These are phyloP conservation scores for Asteroscopus sphinx DNA, from an alignment of 2,888 invertebrate species.

Conservation along the genomic window DNA sequence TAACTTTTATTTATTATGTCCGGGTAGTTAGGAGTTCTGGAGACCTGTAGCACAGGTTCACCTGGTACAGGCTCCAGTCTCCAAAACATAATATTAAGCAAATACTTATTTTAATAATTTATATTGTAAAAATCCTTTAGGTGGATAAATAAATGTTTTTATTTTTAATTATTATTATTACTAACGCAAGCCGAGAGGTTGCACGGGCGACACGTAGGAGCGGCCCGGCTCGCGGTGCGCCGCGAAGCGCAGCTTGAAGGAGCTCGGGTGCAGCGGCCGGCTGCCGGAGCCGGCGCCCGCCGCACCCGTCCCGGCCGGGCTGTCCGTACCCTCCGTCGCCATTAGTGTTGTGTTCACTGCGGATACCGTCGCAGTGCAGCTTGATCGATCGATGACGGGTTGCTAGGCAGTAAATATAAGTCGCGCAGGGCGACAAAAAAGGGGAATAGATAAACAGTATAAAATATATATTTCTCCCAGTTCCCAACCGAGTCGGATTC, in stretches of 20 bases:
- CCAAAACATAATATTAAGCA: too few species aligned
- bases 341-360: background rate
- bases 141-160: too few species aligned
- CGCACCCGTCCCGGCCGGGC: conserved; percentile 31
- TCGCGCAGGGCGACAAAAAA: too few species aligned
- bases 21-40: too few species aligned
- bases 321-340: conserved; percentile 20
- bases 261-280: conserved; percentile 59
- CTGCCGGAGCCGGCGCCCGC: conserved; percentile 26
- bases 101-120: background rate
- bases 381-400: conserved; percentile 39
- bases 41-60: too few species aligned
- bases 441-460: too few species aligned
- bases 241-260: conserved; percentile 83
- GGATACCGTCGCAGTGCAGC: background rate
- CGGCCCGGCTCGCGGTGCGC: conserved; percentile 80
- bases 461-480: too few species aligned
- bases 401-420: conserved; percentile 17
- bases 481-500: too few species aligned
- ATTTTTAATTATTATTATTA: too few species aligned
- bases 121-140: too few species aligned
- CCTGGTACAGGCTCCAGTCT: too few species aligned
- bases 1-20: too few species aligned
- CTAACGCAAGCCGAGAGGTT: conserved; percentile 78
- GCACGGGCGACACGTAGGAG: conserved; percentile 78